Evolutionary conservation across 2,888 invertebrate species (phyloP).

Genomic region (Oligia strigilis): DNA sequence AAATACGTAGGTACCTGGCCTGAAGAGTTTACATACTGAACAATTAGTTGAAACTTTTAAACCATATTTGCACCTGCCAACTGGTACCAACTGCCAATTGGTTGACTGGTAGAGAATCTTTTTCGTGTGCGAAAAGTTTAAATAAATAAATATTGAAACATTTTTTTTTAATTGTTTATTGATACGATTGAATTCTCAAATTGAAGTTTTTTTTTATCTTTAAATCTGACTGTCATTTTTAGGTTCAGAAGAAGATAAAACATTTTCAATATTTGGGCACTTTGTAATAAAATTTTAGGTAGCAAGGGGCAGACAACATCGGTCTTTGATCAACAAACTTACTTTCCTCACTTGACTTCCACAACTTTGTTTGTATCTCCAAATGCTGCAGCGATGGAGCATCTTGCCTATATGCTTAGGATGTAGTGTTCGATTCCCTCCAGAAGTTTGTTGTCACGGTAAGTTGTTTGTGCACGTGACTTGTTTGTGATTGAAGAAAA

Average conservation of each 20-base stretch:
- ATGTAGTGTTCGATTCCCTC: slow-evolving; percentile 34
- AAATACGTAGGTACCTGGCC: slow-evolving; percentile 23
- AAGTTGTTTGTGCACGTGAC: slow-evolving; percentile 55
- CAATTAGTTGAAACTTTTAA: slow-evolving; percentile 10
- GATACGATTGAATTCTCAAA: not conserved
- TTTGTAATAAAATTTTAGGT: slow-evolving; percentile 27
- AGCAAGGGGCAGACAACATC: slow-evolving; percentile 20
- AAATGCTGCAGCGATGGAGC: slow-evolving; percentile 50
- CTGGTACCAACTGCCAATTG: too few species aligned
- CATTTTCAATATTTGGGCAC: slow-evolving; percentile 2
- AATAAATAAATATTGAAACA: too few species aligned
- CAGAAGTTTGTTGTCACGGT: slow-evolving; percentile 47
- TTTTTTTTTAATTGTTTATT: not conserved
- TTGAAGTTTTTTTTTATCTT: not conserved
- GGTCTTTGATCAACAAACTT: slow-evolving; percentile 49
- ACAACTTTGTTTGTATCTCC: slow-evolving; percentile 56
- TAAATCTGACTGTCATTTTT: not conserved
- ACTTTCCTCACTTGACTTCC: slow-evolving; percentile 49
- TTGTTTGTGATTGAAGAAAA: slow-evolving; percentile 37
- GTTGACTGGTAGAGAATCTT: not conserved
- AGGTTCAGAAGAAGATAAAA: not conserved
- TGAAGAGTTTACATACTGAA: slow-evolving; percentile 18
- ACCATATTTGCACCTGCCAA: not conserved
- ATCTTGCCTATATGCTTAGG: slow-evolving; percentile 48
- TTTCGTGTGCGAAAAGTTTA: too few species aligned